A percentile compares a stretch with the other conserved stretches of the same genome.
phyloP scores from a whole-genome alignment of 2,888 invertebrate genomes.

The Drosophila robusta region DNA sequence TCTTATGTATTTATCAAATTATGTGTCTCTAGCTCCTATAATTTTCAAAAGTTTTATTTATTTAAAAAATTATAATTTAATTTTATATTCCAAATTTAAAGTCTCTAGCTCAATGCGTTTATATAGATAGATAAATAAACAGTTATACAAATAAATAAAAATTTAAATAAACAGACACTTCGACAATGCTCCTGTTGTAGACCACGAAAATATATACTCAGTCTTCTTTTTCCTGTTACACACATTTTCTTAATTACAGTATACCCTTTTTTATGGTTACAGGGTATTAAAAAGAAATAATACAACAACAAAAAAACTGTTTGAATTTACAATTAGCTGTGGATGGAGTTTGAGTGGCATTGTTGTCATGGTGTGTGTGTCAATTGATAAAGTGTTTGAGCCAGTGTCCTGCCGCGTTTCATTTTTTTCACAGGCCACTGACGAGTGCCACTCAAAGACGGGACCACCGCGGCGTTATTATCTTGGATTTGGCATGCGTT shows the following conservation, averaged over 20 bases:
- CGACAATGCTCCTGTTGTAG: too few species aligned
- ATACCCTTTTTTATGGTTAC: background rate
- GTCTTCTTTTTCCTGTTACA: background rate
- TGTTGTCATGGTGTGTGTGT: conserved; percentile 69
- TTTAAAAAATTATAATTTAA: background rate
- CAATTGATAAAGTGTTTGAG: conserved; percentile 73
- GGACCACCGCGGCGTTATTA: conserved; percentile 79
- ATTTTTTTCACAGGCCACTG: conserved; percentile 67
- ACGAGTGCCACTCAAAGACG: conserved; percentile 68
- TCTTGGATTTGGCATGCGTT: conserved; percentile 73
- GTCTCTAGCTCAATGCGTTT: background rate
- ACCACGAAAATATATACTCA: too few species aligned
- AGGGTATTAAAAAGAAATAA: conserved; percentile 2
- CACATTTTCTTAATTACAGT: background rate
- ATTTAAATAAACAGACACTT: too few species aligned
- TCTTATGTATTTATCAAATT: too few species aligned
- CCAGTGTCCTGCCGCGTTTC: conserved; percentile 70
- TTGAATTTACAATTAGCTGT: conserved; percentile 81
- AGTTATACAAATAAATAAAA: too few species aligned
- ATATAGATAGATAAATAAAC: background rate
- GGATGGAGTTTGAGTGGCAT: conserved; percentile 41
- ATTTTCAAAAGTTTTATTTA: too few species aligned
- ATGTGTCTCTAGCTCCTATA: too few species aligned
- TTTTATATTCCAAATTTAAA: too few species aligned
- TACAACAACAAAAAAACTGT: conserved; percentile 50